These are phyloP conservation scores for Galbula dea DNA, from an alignment of 2,113 vertebrate species.

Conservation along the genomic window DNA sequence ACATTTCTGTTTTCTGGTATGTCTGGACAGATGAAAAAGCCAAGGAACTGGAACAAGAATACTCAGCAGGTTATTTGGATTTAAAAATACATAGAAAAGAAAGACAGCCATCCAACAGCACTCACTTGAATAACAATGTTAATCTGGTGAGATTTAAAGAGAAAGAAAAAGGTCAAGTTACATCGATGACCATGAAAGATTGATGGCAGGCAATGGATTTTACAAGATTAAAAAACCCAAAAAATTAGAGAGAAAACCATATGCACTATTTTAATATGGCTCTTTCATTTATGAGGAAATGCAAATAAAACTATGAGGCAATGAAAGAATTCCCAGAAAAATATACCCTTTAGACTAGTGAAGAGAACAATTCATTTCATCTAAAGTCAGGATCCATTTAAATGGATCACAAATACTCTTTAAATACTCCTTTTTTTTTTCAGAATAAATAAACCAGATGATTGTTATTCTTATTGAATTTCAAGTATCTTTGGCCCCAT, in stretches of 20 bases:
- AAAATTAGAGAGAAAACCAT: neutral
- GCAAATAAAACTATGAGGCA: neutral
- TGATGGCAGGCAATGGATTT: neutral
- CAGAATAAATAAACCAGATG: neutral
- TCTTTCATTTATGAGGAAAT: neutral
- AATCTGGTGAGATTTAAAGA: neutral
- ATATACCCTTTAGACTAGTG: neutral
- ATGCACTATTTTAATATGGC: neutral
- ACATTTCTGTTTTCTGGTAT: neutral
- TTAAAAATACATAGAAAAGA: neutral
- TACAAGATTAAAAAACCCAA: neutral
- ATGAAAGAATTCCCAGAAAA: neutral
- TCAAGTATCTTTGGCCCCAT: neutral
- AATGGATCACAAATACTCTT: neutral
- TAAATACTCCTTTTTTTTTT: neutral
- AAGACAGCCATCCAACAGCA: neutral
- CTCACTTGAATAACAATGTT: neutral
- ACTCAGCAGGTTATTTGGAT: neutral
- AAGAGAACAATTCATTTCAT: neutral
- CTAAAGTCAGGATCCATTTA: neutral
- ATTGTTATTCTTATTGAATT: neutral
- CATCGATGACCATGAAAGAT: accelerated
- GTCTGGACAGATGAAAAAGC: neutral
- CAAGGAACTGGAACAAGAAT: neutral
- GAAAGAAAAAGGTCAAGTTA: neutral